phyloP scores from a whole-genome alignment of 2,113 vertebrate genomes.

The Anhinga rufa region DNA sequence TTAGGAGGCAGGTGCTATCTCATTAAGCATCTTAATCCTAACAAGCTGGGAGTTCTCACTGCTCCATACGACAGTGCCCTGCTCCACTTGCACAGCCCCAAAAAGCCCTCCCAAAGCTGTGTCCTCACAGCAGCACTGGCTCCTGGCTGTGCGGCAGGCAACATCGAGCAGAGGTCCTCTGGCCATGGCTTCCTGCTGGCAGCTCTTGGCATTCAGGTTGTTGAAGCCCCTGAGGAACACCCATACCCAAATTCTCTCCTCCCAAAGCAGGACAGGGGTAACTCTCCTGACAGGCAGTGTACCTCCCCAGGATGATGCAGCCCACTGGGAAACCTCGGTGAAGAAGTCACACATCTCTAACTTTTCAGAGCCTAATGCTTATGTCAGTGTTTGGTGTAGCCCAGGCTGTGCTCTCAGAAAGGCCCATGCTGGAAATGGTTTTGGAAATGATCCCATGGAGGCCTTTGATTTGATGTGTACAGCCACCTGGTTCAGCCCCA shows the following conservation, averaged over 20 bases:
- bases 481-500: not conserved
- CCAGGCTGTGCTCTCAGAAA: not conserved
- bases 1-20: not conserved
- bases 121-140: not conserved
- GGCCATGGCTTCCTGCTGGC: not conserved
- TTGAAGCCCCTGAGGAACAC: not conserved
- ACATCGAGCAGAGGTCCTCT: not conserved
- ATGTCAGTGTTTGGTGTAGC: not conserved
- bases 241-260: not conserved
- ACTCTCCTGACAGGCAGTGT: rapidly evolving
- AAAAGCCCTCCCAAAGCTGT: not conserved
- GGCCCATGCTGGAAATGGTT: not conserved
- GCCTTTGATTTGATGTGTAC: not conserved
- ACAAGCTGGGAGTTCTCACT: not conserved
- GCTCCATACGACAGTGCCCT: not conserved
- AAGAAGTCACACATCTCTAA: not conserved
- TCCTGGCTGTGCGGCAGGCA: not conserved
- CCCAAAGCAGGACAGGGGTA: not conserved
- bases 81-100: not conserved
- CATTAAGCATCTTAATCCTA: not conserved
- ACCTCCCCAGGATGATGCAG: not conserved
- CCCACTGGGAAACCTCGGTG: not conserved
- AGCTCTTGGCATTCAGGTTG: not conserved
- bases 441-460: not conserved
- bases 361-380: not conserved